Conservation (phyloP, 2,797 vertebrate genomes). For the Pseudomugil gertrudae region DNA sequence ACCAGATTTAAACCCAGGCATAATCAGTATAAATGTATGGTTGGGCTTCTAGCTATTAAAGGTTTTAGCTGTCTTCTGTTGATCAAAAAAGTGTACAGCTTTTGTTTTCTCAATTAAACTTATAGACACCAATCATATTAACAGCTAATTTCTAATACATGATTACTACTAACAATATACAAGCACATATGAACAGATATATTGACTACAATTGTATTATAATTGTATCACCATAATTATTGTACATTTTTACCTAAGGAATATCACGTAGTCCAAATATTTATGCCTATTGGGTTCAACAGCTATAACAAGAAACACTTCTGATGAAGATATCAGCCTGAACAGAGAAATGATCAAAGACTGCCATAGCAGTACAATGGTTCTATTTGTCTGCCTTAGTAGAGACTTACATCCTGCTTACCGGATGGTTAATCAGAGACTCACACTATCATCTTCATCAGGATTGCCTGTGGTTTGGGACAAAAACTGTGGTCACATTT, state of each 20-base stretch:
- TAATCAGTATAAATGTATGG: conserved; percentile 91
- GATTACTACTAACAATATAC: neutral
- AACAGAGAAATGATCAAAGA: conserved; percentile 75
- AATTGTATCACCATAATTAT: conserved; percentile 36
- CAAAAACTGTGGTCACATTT: conserved; percentile 73
- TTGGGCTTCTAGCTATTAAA: conserved; percentile 85
- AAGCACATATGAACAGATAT: conserved; percentile 1
- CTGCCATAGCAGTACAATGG: conserved; percentile 77
- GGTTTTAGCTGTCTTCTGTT: conserved; percentile 62
- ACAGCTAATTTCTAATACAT: neutral
- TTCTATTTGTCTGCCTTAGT: conserved; percentile 77
- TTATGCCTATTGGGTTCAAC: conserved; percentile 58
- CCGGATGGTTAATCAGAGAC: conserved; percentile 80
- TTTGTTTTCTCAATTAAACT: conserved; percentile 26
- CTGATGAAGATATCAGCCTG: conserved; percentile 70
- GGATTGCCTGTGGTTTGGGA: conserved; percentile 73
- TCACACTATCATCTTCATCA: conserved; percentile 76
- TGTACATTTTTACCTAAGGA: conserved; percentile 39
- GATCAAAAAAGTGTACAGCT: conserved; percentile 51
- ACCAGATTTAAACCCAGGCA: conserved; percentile 89
- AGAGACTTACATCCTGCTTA: conserved; percentile 72
- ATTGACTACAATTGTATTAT: neutral
- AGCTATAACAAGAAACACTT: conserved; percentile 71
- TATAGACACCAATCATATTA: neutral
- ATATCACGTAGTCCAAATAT: conserved; percentile 53